Base-by-base conservation (phyloP, 1,140 invertebrate genomes). In the Charaxes varanes region DNA sequence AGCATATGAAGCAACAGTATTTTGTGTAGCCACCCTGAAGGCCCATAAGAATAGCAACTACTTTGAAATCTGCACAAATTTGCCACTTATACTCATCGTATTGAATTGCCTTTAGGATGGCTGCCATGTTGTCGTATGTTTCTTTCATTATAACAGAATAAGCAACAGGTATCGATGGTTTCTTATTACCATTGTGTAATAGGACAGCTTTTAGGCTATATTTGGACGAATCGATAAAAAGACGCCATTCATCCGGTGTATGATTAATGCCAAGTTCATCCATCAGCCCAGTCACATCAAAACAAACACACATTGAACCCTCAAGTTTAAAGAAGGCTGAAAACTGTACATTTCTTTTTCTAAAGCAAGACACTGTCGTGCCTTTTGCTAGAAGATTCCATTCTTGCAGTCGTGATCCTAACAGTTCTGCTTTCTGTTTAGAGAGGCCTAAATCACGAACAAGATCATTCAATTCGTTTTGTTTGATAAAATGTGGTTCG, bases 21-120 rank as follows among this genome's bases (percentile, higher is more conserved):
- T 78, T 80, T 4, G 60, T 74, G 41, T 52, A 74, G 16, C 63
- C 58, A 37, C 46, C 37, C 40, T 71, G 61, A 30, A 36, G n/a
- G n/a, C n/a, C n/a, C n/a, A n/a, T n/a, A n/a, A n/a, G n/a, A n/a
- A n/a, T n/a, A n/a, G n/a, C n/a, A n/a, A n/a, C n/a, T n/a, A n/a
- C n/a, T n/a, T n/a, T n/a, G n/a, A n/a, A n/a, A n/a, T n/a, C n/a
- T n/a, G n/a, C 18, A 7, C 18, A 19, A 19, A 19, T 19, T 19
- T 19, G 18, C 18, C 18, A 19, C 18, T 19, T 19, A 19, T 4
- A 19, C 3, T 19, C 18, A 4, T 19, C 18, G 7, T 19, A 19
- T 7, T 19, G 3, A 7, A 19, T 19, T 19, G 18, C 18, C 7
- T 7, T 19, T 19, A 19, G 18, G 3, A 19, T 19, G 7, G 18